Evolutionary conservation across 1,140 invertebrate genomes (phyloP), one percentile per base, ranked within the genome.

Genomic region (Babylonia areolata): DNA sequence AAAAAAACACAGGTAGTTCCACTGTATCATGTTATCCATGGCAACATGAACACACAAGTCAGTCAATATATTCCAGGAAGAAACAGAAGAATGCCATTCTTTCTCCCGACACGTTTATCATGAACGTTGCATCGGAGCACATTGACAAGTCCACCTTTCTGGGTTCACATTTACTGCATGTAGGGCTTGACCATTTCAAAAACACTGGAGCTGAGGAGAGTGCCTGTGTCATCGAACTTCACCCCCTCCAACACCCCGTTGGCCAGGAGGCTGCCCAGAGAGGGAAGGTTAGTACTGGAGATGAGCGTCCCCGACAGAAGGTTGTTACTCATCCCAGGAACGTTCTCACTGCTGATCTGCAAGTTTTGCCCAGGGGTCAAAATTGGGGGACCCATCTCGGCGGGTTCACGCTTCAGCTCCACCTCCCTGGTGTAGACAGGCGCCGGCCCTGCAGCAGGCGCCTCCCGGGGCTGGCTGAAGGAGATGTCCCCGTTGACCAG

Each of bases 121-220:
- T 11, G 15, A 64, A 23, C 28, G 1, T 64, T 64, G 12, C 0
- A 64, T n/a, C 46, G 0, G 51, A 54, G 20, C 51, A 54, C 9
- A 11, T 20, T 54, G 9, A 54, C 51, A 11, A 11, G 9, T 54
- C 51, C 51, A 11, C 51, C 51, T 69, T 69, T n/a, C n/a, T n/a
- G n/a, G n/a, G n/a, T n/a, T n/a, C n/a, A n/a, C 46, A 17, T 64
- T 64, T 64, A 28, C n/a, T 81, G 9, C 15, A 84, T 42, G 31
- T 84, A 84, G 23, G 82, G 82, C 64, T 84, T 33, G 6, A 84
- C 82, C 82, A 84, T 84, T 46, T 84, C 82, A 84, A 84, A 84
- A 28, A 84, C 82, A 58, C 82, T 84, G 17, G 69, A 73, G 69
- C 82, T 84, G 64, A 73, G 64, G 11, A 84, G 39, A 39, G 35